Percentiles rank a stretch among this genome's conserved stretches.
Conservation (phyloP, 2,888 invertebrate genomes). For the Troides aeacus region DNA sequence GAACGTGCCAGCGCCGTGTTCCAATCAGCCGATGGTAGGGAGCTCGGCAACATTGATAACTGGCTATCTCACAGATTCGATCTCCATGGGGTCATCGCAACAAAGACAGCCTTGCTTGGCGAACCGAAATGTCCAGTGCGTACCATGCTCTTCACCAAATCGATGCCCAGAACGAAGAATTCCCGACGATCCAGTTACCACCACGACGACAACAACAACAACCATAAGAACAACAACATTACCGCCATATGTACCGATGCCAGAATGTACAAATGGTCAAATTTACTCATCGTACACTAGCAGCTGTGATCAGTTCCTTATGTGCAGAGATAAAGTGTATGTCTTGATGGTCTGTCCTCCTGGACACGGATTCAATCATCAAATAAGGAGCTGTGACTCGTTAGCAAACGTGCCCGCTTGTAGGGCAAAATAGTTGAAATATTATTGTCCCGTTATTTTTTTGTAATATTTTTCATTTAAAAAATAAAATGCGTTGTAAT, state of each 20-base stretch:
- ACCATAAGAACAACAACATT: background rate
- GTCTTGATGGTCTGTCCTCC: slow-evolving; percentile 1
- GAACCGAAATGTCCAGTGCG: no score
- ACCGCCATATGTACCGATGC: background rate
- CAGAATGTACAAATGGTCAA: slow-evolving; percentile 16
- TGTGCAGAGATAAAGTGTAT: slow-evolving; percentile 56
- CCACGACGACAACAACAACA: background rate
- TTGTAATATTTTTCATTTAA: no score
- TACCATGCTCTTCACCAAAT: no score
- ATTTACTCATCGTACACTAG: slow-evolving; percentile 12
- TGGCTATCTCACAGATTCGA: no score
- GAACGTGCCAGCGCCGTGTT: background rate
- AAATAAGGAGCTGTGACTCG: slow-evolving; percentile 88
- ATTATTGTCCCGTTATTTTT: no score
- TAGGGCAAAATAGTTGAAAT: slow-evolving; percentile 52
- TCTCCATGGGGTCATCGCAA: no score
- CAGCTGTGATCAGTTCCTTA: slow-evolving; percentile 21
- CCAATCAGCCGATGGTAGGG: no score
- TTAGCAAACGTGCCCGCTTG: slow-evolving; percentile 88
- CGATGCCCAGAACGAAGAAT: no score
- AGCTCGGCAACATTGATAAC: no score
- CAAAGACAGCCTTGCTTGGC: no score
- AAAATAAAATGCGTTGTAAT: no score
- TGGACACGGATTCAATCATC: slow-evolving; percentile 78
- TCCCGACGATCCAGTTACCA: no score